Evolutionary conservation across 2,888 invertebrate genomes (phyloP).

Genomic region (Cheilosia grossa): DNA sequence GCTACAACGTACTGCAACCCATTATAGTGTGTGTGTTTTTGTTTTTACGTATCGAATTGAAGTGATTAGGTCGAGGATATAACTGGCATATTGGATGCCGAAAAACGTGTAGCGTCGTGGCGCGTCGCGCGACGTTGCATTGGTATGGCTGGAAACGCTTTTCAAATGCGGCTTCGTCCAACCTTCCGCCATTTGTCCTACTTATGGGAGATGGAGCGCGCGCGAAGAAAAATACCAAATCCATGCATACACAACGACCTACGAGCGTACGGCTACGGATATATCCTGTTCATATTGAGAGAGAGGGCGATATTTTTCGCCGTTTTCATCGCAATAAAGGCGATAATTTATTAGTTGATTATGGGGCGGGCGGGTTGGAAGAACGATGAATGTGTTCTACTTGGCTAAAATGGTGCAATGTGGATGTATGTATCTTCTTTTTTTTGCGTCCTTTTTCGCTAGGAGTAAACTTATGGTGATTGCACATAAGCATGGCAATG

Average conservation of each 20-base stretch:
- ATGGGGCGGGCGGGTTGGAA: constrained; percentile 39
- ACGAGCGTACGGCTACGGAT: neutral
- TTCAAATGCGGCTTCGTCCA: constrained; percentile 20
- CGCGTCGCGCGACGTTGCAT: constrained; percentile 37
- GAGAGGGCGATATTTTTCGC: constrained; percentile 64
- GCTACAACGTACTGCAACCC: neutral
- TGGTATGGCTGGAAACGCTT: constrained; percentile 41
- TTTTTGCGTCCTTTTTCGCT: neutral
- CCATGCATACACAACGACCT: constrained; percentile 19
- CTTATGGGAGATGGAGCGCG: constrained; percentile 41
- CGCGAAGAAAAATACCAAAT: constrained; percentile 37
- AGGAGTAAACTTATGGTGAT: constrained; percentile 63
- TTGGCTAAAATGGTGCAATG: constrained; percentile 51
- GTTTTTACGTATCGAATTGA: constrained; percentile 63
- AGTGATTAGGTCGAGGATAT: constrained; percentile 67
- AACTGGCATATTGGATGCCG: constrained; percentile 66
- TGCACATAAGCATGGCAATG: constrained; percentile 63
- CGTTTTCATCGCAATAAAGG: constrained; percentile 74
- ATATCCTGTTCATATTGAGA: constrained; percentile 51
- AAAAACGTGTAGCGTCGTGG: constrained; percentile 41
- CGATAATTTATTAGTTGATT: constrained; percentile 74
- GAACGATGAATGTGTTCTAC: constrained; percentile 38
- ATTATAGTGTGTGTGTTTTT: constrained; percentile 23
- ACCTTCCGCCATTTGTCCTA: constrained; percentile 32
- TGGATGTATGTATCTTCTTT: neutral